Evolutionary conservation across 92 coral and sea anemone genomes (phyloP).

Genomic region (Epizoanthus rinbou): DNA sequence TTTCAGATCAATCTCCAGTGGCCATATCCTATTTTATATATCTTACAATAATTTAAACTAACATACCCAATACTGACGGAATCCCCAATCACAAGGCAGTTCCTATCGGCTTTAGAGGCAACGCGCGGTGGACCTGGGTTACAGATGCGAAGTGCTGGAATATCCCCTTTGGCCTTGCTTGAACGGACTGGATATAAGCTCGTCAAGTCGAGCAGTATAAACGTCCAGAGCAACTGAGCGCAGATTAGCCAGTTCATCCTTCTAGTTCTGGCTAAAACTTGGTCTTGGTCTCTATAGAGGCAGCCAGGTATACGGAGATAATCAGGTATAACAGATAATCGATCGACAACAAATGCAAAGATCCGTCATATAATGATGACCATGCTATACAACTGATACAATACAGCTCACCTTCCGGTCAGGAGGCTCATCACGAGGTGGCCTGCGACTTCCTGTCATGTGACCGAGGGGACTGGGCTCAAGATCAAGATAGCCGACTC

Average conservation of each 20-base stretch:
- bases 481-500: too few species aligned
- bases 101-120: background rate
- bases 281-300: too few species aligned
- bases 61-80: conserved; percentile 69
- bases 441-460: too few species aligned
- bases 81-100: conserved; percentile 57
- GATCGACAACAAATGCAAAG: too few species aligned
- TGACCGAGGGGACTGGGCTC: too few species aligned
- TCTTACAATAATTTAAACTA: background rate
- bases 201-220: background rate
- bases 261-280: too few species aligned
- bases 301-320: too few species aligned
- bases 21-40: background rate
- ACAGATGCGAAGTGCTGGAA: conserved; percentile 59
- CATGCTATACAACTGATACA: too few species aligned
- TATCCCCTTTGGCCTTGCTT: background rate
- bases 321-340: too few species aligned
- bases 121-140: conserved; percentile 61
- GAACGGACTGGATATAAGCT: background rate
- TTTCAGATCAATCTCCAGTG: background rate
- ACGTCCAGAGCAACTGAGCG: background rate
- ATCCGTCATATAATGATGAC: too few species aligned
- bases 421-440: too few species aligned
- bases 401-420: too few species aligned
- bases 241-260: background rate